Conservation (phyloP, 2,888 invertebrate genomes). For the Philaethria dido region DNA sequence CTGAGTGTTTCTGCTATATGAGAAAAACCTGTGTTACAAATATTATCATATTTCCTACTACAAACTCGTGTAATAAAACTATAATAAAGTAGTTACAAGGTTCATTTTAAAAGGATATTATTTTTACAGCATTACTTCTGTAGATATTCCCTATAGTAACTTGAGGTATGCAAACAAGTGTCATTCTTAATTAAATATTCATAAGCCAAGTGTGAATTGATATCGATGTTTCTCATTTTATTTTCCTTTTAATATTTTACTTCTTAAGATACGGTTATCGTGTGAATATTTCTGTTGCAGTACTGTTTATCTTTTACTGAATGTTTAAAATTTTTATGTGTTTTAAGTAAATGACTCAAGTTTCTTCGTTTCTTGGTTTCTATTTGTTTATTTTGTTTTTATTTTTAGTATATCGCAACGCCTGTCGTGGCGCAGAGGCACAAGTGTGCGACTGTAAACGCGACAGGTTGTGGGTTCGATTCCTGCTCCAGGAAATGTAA, state of each 20-base stretch:
- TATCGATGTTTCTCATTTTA: not conserved
- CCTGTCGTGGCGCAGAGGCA: too few relatives aligned
- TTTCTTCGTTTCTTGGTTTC: not conserved
- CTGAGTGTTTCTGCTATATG: too few relatives aligned
- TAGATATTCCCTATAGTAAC: not conserved
- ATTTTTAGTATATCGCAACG: not conserved
- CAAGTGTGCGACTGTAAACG: too few relatives aligned
- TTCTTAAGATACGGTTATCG: not conserved
- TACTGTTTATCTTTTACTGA: slow-evolving; percentile 10
- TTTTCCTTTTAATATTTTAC: slow-evolving; percentile 11
- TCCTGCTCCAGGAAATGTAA: not conserved
- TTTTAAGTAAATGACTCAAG: not conserved
- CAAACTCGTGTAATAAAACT: slow-evolving; percentile 19
- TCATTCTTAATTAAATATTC: slow-evolving; percentile 22
- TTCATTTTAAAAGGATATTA: slow-evolving; percentile 7
- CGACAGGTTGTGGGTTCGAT: not conserved
- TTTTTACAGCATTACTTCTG: slow-evolving; percentile 10
- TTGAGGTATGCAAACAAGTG: slow-evolving; percentile 14
- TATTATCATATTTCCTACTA: not conserved
- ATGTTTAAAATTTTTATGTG: not conserved
- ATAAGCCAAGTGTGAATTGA: slow-evolving; percentile 15
- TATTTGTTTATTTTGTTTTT: not conserved
- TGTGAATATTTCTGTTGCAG: not conserved
- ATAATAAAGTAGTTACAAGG: slow-evolving; percentile 14
- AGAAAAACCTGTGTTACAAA: not conserved